These are phyloP conservation scores for Prionailurus bengalensis DNA, from an alignment of 2,113 vertebrate species.

Conservation along the genomic window DNA sequence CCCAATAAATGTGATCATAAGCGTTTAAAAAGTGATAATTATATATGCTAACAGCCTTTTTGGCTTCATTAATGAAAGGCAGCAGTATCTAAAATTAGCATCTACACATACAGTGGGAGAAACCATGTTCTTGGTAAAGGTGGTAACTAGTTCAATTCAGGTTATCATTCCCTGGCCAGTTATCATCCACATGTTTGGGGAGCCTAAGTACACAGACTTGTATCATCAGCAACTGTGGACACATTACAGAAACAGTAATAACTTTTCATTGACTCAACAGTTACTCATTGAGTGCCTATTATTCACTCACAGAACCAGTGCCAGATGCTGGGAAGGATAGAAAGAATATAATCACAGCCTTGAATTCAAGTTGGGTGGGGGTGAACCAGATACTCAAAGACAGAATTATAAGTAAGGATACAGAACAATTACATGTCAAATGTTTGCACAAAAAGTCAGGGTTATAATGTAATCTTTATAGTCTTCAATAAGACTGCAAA, in stretches of 20 bases:
- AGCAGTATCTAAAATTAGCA: slow-evolving; percentile 16
- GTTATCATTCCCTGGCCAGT: not conserved
- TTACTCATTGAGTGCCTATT: not conserved
- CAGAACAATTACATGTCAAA: not conserved
- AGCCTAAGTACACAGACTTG: not conserved
- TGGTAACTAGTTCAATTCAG: slow-evolving; percentile 29
- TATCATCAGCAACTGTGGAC: not conserved
- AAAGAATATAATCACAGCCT: not conserved
- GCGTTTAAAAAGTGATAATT: not conserved
- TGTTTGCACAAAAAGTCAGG: not conserved
- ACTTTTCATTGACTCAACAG: slow-evolving; percentile 23
- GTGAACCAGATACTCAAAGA: not conserved
- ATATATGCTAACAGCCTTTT: not conserved
- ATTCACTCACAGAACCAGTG: not conserved
- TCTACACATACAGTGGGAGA: not conserved
- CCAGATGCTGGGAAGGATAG: not conserved
- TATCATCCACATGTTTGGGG: not conserved
- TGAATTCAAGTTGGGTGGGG: not conserved
- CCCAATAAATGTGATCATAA: slow-evolving; percentile 28
- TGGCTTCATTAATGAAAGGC: not conserved
- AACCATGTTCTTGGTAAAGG: not conserved
- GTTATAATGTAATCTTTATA: not conserved
- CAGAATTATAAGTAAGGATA: not conserved
- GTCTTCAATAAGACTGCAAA: not conserved
- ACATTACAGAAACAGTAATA: slow-evolving; percentile 36